Base-by-base conservation (phyloP, 2,113 vertebrate species). In the Setophaga petechia region DNA sequence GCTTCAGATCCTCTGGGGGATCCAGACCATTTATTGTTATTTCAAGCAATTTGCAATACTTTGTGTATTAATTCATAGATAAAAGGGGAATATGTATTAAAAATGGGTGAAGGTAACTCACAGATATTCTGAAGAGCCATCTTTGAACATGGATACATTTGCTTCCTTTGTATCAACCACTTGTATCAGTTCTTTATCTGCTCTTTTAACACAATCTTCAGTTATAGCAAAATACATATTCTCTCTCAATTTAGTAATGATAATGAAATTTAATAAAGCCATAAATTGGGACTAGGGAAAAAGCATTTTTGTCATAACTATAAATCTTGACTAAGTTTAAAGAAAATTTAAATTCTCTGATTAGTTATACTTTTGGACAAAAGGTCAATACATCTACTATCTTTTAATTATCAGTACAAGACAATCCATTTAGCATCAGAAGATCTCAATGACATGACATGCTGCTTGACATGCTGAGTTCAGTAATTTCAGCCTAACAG, bases 71-170 rank as follows among this genome's bases (percentile, higher is more conserved):
- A 62, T 46, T 52, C 10, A 65, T 39, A n/a, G 21, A 20, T 2
- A 0, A 9, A 87, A 92, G 9, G 6, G 4, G 15, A 49, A 10
- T 14, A 61, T 2, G 3, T 54, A 73, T 19, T 15, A 23, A 49
- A 28, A 19, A 28, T 6, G 7, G 17, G 22, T 65, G 22, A 65
- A 62, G 6, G 28, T 13, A 54, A 20, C 10, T 84, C 44, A 35
- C 47, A 35, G 41, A 19, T 37, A 46, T 65, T 18, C 58, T 62
- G 11, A 79, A 82, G 31, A 54, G 3, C 24, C 21, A 71, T 20
- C 31, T 61, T 54, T 11, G 24, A 83, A 13, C 3, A 0, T 4
- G 9, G 41, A 33, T 19, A 22, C 1, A 0, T 33, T 72, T 78
- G 22, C 61, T 65, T 76, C 33, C 12, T 46, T 73, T 33, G 12